Percentiles rank a stretch among this genome's conserved stretches.
Evolutionary conservation across 2,113 vertebrate genomes (phyloP).

Genomic region (Camelus dromedarius): DNA sequence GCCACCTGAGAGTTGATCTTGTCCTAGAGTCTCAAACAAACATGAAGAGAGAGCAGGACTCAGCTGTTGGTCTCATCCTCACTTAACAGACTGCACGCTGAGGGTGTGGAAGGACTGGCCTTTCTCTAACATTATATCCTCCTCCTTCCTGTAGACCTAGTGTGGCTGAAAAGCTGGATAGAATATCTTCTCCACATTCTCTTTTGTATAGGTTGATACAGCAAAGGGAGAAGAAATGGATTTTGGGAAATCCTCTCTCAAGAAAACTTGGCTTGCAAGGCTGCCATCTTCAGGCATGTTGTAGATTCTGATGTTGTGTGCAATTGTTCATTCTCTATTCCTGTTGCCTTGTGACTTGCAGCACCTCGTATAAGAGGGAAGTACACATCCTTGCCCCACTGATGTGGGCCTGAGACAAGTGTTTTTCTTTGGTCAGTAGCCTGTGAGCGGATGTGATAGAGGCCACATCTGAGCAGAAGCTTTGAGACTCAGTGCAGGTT

Average conservation of each 20-base stretch:
- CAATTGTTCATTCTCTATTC: background rate
- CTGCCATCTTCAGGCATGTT: background rate
- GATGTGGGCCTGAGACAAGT: background rate
- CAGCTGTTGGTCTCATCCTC: background rate
- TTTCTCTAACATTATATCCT: background rate
- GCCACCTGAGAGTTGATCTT: background rate
- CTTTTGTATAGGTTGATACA: background rate
- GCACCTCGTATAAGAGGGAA: background rate
- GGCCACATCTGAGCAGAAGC: background rate
- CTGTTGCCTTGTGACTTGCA: background rate
- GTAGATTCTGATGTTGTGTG: background rate
- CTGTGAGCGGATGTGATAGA: background rate
- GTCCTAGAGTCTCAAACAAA: background rate
- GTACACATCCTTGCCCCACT: background rate
- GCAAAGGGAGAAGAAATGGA: background rate
- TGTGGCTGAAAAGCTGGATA: background rate
- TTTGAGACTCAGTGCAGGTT: background rate
- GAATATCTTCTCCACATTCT: background rate
- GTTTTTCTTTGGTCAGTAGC: background rate
- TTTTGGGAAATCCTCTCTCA: background rate
- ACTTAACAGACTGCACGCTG: background rate
- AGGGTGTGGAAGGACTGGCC: background rate
- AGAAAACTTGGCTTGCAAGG: background rate
- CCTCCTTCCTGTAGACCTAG: background rate
- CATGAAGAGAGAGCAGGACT: background rate